Evolutionary conservation across 1,140 invertebrate genomes (phyloP), one percentile per base, ranked within the genome.

Genomic region (Drosophila littoralis): DNA sequence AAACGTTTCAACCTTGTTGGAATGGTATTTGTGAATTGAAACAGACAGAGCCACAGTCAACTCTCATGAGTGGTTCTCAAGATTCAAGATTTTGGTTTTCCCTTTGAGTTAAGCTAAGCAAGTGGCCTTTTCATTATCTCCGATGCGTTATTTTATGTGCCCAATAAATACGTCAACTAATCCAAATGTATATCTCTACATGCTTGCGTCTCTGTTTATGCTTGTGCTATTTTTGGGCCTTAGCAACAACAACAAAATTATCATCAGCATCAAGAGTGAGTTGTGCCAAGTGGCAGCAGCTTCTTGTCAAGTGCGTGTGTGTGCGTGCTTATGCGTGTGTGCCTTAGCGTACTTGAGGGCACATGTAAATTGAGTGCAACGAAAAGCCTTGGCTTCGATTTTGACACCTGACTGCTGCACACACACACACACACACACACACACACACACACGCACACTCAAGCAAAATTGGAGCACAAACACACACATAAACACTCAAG

Each of bases 371-470:
- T 71, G 59, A 71, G 68, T 55, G 70, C 70, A 73, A 9, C 32
- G 33, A 54, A 42, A 60, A 67, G 48, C 71, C 71, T 74, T 74
- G 71, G 57, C 71, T 69, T 69, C 71, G 65, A 74, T 74, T 74
- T 68, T 74, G 65, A 61, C 65, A 58, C 71, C 71, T 69, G 48
- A 60, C 55, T 73, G 54, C 38, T 60, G 65, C 51, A 68, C 50
- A 55, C 65, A 55, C 54, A 50, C 33, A 38, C 64, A 59, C n/a
- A 32, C 52, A 38, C 40, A 35, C 50, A 43, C 12, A 8, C n/a
- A 22, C 22, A 42, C 33, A 42, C 22, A 33, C 40, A 12, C 9
- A 33, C 35, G 28, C 35, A 45, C 9, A 48, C 51, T 17, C 13
- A 40, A 36, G n/a, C 42, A 48, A 36, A 40, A 55, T 38, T 40